phyloP scores from a whole-genome alignment of 2,113 vertebrate genomes.

The Terrapene triunguis region DNA sequence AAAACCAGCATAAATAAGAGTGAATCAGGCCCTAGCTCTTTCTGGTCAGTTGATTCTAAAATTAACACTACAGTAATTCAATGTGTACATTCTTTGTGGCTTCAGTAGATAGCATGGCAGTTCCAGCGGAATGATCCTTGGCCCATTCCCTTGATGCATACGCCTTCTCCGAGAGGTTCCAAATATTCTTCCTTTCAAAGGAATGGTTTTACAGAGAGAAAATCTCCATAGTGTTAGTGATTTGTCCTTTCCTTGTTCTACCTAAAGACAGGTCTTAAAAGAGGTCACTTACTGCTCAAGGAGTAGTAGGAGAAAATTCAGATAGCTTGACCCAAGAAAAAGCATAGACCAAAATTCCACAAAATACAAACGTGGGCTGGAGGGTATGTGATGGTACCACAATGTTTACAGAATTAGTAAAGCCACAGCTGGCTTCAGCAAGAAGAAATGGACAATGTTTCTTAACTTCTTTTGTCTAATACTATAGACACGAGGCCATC shows the following conservation, averaged over 20 bases:
- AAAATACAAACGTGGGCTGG: background rate
- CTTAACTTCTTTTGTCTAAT: no score
- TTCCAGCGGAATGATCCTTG: background rate
- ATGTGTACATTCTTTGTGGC: background rate
- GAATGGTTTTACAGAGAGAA: background rate
- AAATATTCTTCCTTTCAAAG: background rate
- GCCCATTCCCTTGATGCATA: background rate
- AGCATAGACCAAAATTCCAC: background rate
- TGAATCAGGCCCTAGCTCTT: slow-evolving; percentile 12
- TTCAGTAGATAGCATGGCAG: accelerated
- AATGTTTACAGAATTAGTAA: background rate
- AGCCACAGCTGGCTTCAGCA: no score
- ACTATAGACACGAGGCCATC: no score
- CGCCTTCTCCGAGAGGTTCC: background rate
- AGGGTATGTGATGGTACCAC: background rate
- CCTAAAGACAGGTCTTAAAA: background rate
- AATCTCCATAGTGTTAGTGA: background rate
- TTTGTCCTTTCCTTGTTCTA: background rate
- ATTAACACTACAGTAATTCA: background rate
- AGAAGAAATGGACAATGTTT: no score
- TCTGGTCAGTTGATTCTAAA: background rate
- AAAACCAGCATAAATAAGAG: slow-evolving; percentile 8
- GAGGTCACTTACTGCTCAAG: background rate
- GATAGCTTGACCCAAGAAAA: background rate
- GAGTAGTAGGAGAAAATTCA: background rate